Evolutionary conservation across 2,888 invertebrate species (phyloP).

Genomic region (Cinara cedri): DNA sequence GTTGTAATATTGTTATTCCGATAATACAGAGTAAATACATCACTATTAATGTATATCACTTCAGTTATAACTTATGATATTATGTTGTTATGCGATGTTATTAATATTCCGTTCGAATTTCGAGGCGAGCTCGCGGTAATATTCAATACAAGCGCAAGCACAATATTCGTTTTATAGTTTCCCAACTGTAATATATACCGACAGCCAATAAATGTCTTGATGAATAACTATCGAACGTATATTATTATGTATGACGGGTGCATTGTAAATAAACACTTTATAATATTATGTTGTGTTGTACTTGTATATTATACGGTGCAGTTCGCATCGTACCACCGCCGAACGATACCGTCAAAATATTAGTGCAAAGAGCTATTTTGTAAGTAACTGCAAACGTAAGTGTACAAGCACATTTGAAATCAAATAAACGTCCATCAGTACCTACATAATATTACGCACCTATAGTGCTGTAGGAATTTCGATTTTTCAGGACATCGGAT

Average conservation of each 20-base stretch:
- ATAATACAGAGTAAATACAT: too few species aligned
- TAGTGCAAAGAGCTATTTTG: slow-evolving; percentile 7
- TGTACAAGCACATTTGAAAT: too few species aligned
- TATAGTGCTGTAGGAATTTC: too few species aligned
- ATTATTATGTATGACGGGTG: background rate
- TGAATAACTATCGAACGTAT: background rate
- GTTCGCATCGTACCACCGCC: background rate
- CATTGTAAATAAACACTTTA: background rate
- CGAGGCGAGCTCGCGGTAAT: background rate
- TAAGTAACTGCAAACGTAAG: too few species aligned
- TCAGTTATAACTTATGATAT: too few species aligned
- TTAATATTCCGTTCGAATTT: background rate
- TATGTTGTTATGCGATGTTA: background rate
- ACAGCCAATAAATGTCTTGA: background rate
- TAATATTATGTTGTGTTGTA: too few species aligned
- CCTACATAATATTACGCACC: too few species aligned
- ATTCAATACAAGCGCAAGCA: background rate
- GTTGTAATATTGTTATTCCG: too few species aligned
- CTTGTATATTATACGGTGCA: too few species aligned
- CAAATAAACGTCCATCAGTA: too few species aligned
- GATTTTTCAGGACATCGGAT: too few species aligned
- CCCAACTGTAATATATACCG: background rate
- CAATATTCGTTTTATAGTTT: background rate
- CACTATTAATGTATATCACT: too few species aligned
- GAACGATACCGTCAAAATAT: background rate